Percentiles rank a stretch among this genome's conserved stretches.
phyloP scores from a whole-genome alignment of 2,797 vertebrate genomes.

The Lindbergichthys nudifrons region DNA sequence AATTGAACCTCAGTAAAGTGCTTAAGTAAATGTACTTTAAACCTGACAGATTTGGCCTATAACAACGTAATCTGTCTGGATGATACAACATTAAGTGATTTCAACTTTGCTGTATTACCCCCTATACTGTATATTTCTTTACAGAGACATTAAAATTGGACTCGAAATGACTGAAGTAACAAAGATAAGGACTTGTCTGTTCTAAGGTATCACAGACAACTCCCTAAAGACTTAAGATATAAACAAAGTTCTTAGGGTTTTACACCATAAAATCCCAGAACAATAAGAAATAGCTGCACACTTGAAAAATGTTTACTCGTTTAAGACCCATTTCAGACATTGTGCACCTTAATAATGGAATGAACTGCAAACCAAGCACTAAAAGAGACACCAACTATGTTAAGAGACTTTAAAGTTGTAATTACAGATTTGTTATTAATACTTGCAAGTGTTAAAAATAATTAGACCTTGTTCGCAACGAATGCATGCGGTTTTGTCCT shows the following conservation, averaged over 20 bases:
- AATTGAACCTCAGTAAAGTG: no score
- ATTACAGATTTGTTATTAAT: not conserved
- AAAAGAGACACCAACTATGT: not conserved
- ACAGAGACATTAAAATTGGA: not conserved
- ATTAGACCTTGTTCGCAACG: not conserved
- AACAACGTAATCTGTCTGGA: not conserved
- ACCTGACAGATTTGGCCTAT: no score
- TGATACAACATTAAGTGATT: not conserved
- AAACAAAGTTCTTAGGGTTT: not conserved
- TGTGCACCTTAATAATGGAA: not conserved
- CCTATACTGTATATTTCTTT: not conserved
- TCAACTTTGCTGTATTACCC: not conserved
- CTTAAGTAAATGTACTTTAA: no score
- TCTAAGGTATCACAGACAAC: not conserved
- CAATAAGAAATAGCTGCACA: not conserved
- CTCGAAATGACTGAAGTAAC: not conserved
- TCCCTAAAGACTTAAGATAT: not conserved
- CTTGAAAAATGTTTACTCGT: not conserved
- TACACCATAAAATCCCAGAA: not conserved
- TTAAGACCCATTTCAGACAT: not conserved
- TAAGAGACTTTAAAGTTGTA: not conserved
- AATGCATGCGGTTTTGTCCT: not conserved
- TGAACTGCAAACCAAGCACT: not conserved
- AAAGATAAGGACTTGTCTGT: not conserved
- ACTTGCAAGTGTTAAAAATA: not conserved